phyloP scores from a whole-genome alignment of 2,113 vertebrate genomes.

The Psilopsiagon aurifrons region DNA sequence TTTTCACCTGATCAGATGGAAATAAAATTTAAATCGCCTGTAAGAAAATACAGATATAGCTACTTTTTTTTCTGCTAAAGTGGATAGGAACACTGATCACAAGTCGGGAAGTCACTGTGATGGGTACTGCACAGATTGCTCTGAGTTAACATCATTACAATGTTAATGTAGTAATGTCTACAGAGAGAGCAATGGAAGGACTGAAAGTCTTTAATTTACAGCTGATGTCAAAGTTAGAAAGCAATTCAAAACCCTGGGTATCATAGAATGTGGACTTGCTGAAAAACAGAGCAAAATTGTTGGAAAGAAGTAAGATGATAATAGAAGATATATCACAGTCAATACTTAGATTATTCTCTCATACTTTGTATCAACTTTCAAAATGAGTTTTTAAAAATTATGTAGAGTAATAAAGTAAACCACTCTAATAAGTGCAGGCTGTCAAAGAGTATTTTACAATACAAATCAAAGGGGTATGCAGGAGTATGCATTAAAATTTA shows the following conservation, averaged over 20 bases:
- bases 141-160: neutral
- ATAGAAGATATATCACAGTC: neutral
- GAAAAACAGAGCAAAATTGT: neutral
- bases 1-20: neutral
- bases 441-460: neutral
- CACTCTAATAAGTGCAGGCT: neutral
- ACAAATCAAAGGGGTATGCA: constrained; percentile 16
- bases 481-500: constrained; percentile 37
- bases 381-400: neutral
- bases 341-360: neutral
- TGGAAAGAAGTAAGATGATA: neutral
- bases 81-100: neutral
- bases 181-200: neutral
- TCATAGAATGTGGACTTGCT: neutral
- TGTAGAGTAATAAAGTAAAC: constrained; percentile 12
- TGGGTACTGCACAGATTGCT: neutral
- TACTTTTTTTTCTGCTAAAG: neutral
- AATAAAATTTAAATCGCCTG: neutral
- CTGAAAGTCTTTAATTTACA: neutral
- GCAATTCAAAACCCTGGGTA: neutral
- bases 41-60: neutral
- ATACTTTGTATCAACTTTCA: neutral
- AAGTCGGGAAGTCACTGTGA: neutral
- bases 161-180: neutral
- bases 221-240: neutral